phyloP scores from a whole-genome alignment of 1,140 invertebrate species.

The Drosophila bifasciata region DNA sequence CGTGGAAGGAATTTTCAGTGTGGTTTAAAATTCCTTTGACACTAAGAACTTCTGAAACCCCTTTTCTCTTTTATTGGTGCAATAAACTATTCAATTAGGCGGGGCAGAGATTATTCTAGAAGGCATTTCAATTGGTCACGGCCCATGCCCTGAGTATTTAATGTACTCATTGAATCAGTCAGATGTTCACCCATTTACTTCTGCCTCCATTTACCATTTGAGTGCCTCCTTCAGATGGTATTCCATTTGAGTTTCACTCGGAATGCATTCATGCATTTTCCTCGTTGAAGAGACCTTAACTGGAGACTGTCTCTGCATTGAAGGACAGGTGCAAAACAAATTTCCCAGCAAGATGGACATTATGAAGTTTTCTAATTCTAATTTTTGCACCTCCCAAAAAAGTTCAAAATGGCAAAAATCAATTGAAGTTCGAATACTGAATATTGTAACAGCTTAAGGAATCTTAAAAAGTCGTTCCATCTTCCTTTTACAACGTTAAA shows the following conservation, averaged over 20 bases:
- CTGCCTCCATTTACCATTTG: slow-evolving; percentile 4
- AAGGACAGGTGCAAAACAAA: slow-evolving; percentile 4
- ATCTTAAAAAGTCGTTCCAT: background rate
- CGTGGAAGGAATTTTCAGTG: background rate
- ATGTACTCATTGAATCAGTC: slow-evolving; percentile 50
- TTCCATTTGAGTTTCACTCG: slow-evolving; percentile 55
- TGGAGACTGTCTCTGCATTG: background rate
- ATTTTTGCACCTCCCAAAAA: too few relatives aligned
- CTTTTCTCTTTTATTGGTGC: background rate
- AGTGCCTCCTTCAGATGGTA: slow-evolving; percentile 43
- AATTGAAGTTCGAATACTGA: background rate
- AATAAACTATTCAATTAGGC: too few relatives aligned
- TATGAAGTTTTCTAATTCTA: too few relatives aligned
- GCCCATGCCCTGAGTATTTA: slow-evolving; percentile 27
- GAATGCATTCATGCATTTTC: slow-evolving; percentile 58
- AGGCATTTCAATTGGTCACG: slow-evolving; percentile 2
- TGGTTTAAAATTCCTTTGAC: too few relatives aligned
- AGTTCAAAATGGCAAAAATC: too few relatives aligned
- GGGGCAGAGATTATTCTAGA: background rate
- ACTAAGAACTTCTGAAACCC: background rate
- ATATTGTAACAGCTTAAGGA: background rate
- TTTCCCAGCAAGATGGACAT: slow-evolving; percentile 3
- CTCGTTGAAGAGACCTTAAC: slow-evolving; percentile 34
- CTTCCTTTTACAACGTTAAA: too few relatives aligned
- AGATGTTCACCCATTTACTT: slow-evolving; percentile 62